These are phyloP conservation scores for Tyrophagus putrescentiae DNA, from an alignment of 1,140 invertebrate genomes.

Conservation along the genomic window DNA sequence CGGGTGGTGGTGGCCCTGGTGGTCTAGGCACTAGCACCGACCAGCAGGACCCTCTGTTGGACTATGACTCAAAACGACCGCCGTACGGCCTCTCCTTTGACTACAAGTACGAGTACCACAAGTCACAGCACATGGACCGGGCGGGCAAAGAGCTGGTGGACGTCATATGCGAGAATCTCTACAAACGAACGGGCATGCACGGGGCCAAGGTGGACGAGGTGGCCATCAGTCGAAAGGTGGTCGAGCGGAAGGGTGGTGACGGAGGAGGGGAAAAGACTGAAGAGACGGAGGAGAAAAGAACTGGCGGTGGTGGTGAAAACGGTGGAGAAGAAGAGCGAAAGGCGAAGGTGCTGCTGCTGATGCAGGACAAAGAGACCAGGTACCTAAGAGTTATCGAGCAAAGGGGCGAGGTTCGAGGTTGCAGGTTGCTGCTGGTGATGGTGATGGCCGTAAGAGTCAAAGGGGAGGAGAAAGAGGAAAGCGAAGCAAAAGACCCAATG, in stretches of 20 bases:
- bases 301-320: no score
- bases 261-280: not conserved
- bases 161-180: conserved; percentile 8
- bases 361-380: no score
- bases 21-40: no score
- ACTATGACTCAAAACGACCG: conserved; percentile 7
- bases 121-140: not conserved
- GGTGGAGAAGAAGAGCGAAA: no score
- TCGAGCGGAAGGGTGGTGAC: not conserved
- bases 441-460: not conserved
- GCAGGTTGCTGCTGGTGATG: no score
- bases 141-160: not conserved
- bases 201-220: conserved; percentile 10
- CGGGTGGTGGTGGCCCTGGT: no score
- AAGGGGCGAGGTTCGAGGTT: no score
- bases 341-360: no score
- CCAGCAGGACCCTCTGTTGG: conserved; percentile 1
- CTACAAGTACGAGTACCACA: conserved; percentile 13
- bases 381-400: no score
- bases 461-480: not conserved
- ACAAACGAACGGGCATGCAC: conserved; percentile 6
- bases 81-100: conserved; percentile 2
- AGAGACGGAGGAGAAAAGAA: no score
- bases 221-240: not conserved
- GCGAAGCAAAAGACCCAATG: not conserved